Evolutionary conservation across 1,140 invertebrate species (phyloP).

Genomic region (honey bee (Apis mellifera)): DNA sequence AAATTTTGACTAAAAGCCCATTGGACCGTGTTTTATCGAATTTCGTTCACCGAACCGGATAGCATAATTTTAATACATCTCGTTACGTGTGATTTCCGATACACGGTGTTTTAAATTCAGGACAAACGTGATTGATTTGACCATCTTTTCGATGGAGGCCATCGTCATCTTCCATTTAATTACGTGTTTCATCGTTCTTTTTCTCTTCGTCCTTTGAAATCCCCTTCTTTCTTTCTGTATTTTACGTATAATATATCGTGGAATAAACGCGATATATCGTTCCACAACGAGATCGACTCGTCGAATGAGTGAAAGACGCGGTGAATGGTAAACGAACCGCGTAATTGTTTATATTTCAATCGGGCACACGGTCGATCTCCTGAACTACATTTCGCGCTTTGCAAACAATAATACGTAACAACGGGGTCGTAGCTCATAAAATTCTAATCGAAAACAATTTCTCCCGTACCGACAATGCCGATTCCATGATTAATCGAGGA

Average conservation of each 20-base stretch:
- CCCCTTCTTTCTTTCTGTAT: not conserved
- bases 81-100: not conserved
- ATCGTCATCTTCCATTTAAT: not conserved
- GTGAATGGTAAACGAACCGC: not conserved
- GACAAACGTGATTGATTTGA: not conserved
- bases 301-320: not conserved
- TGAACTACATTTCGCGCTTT: conserved; percentile 46
- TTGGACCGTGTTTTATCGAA: not conserved
- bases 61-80: not conserved
- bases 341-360: conserved; percentile 13
- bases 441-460: conserved; percentile 42
- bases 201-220: not conserved
- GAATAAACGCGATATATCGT: not conserved
- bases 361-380: conserved; percentile 22
- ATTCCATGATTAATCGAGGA: conserved; percentile 22
- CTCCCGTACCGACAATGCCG: conserved; percentile 21
- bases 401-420: conserved; percentile 40
- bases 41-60: not conserved
- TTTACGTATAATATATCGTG: not conserved
- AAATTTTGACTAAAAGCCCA: not conserved
- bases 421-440: conserved; percentile 21
- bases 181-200: not conserved
- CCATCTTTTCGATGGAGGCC: not conserved
- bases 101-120: not conserved
- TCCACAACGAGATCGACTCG: not conserved